Conservation (phyloP, 2,888 invertebrate genomes). For the Sinodicranocentrus sp. region DNA sequence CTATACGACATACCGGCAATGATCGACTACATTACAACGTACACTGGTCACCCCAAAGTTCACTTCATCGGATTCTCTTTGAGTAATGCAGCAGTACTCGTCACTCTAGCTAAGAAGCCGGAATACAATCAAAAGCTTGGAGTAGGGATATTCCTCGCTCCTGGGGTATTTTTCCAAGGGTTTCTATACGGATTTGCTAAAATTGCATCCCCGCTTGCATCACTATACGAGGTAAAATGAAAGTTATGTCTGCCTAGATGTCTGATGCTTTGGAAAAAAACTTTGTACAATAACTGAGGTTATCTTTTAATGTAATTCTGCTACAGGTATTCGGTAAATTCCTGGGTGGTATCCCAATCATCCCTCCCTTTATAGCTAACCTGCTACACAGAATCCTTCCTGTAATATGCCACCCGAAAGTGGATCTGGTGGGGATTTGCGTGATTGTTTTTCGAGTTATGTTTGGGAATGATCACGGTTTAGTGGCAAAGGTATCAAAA, state of each 20-base stretch:
- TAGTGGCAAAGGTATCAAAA: conserved; percentile 40
- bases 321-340: not conserved
- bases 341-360: conserved; percentile 37
- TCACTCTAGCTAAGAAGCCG: conserved; percentile 43
- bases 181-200: conserved; percentile 48
- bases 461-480: conserved; percentile 61
- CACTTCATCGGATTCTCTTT: conserved; percentile 59
- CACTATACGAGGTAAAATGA: conserved; percentile 27
- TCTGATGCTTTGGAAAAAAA: not conserved
- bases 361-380: conserved; percentile 51
- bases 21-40: conserved; percentile 43
- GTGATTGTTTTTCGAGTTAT: conserved; percentile 36
- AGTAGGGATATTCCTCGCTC: conserved; percentile 43
- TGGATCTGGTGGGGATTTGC: conserved; percentile 66
- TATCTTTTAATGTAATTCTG: not conserved
- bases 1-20: conserved; percentile 43
- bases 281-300: not conserved
- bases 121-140: conserved; percentile 51
- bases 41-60: conserved; percentile 31
- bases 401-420: conserved; percentile 49
- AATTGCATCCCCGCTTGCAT: conserved; percentile 31
- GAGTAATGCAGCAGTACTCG: conserved; percentile 24
- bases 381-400: conserved; percentile 53
- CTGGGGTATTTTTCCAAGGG: conserved; percentile 36
- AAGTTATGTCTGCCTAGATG: not conserved